phyloP scores from a whole-genome alignment of 37 sponge, comb jelly and placozoan genomes.

The Chondrosia reniformis region DNA sequence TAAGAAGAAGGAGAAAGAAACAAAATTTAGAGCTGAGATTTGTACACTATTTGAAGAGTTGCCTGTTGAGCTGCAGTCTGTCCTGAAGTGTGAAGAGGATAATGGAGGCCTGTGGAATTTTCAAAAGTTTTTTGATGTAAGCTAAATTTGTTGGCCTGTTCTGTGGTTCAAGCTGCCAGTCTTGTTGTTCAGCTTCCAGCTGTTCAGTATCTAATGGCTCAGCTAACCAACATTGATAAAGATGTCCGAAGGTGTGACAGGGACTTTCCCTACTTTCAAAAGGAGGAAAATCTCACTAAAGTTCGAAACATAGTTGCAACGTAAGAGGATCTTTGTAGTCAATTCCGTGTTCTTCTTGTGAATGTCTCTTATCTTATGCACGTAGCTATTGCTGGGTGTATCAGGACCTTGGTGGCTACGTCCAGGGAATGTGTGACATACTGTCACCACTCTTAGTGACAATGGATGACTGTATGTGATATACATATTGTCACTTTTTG shows the following conservation, averaged over 20 bases:
- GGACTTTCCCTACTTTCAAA: slow-evolving; percentile 73
- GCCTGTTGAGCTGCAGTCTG: background rate
- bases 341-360: background rate
- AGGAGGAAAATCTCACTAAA: slow-evolving; percentile 36
- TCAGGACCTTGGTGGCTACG: slow-evolving; percentile 58
- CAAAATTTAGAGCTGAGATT: background rate
- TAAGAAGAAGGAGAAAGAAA: background rate
- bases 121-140: slow-evolving; percentile 14
- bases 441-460: slow-evolving; percentile 89
- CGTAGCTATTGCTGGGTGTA: slow-evolving; percentile 81
- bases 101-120: slow-evolving; percentile 13
- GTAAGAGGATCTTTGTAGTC: slow-evolving; percentile 2
- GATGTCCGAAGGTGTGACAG: slow-evolving; percentile 93
- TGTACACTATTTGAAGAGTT: slow-evolving; percentile 1
- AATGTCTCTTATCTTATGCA: too few relatives aligned
- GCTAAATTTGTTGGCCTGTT: background rate
- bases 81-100: background rate
- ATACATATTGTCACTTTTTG: background rate
- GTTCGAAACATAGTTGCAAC: slow-evolving; percentile 60
- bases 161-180: background rate
- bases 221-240: slow-evolving; percentile 86
- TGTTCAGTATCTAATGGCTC: slow-evolving; percentile 23
- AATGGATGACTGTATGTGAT: slow-evolving; percentile 55
- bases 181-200: background rate
- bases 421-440: slow-evolving; percentile 97